These are phyloP conservation scores for Stomorhina lunata DNA, from an alignment of 2,888 invertebrate genomes.

Conservation along the genomic window DNA sequence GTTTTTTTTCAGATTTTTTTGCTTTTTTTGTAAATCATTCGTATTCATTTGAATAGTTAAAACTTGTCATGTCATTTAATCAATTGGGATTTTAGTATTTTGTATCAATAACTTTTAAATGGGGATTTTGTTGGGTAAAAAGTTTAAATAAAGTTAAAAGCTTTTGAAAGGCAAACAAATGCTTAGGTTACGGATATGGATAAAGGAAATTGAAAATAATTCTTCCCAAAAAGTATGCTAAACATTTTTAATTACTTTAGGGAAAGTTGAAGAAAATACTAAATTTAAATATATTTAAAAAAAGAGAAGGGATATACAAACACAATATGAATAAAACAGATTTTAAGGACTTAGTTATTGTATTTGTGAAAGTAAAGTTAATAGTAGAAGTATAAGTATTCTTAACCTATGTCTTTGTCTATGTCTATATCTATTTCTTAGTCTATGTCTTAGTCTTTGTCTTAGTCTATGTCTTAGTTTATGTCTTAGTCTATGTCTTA, in stretches of 20 bases:
- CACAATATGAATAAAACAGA: too few species aligned
- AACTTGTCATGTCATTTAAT: constrained; percentile 33
- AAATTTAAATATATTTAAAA: too few species aligned
- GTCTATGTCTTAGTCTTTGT: too few species aligned
- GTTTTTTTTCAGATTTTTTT: neutral
- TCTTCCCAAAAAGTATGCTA: neutral
- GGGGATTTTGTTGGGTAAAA: neutral
- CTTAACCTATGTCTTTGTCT: too few species aligned
- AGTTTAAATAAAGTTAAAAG: neutral
- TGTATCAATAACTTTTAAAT: constrained; percentile 17
- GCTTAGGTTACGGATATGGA: neutral
- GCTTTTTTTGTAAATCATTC: too few species aligned
- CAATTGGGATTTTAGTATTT: constrained; percentile 17
- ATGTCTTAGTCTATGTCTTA: too few species aligned
- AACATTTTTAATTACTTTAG: neutral
- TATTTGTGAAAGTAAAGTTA: too few species aligned
- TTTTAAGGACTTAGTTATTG: too few species aligned
- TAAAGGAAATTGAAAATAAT: neutral
- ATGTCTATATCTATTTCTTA: too few species aligned
- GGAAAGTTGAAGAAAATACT: neutral
- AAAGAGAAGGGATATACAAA: too few species aligned
- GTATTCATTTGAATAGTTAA: neutral
- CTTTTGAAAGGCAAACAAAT: neutral
- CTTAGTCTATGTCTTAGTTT: too few species aligned
- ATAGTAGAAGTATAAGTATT: too few species aligned